Evolutionary conservation across 1,140 invertebrate genomes (phyloP).

Genomic region (Cyphomyrmex costatus): DNA sequence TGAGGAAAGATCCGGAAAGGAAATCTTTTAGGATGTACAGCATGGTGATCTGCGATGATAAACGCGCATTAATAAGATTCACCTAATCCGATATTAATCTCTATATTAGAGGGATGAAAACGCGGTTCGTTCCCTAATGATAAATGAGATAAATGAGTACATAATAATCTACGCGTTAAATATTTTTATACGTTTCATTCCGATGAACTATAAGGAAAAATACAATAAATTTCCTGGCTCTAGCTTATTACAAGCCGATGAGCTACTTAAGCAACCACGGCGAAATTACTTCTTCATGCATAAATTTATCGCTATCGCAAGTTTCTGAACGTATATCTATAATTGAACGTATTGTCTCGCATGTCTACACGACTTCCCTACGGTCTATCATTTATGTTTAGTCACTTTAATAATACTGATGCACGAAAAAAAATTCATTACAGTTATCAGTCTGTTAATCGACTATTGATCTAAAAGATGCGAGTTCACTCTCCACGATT

Average conservation of each 20-base stretch:
- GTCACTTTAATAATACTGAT: background rate
- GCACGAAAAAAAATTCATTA: conserved; percentile 4
- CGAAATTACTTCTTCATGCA: conserved; percentile 55
- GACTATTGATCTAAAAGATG: background rate
- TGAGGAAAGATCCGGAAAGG: background rate
- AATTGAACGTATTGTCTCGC: background rate
- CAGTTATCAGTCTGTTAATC: conserved; percentile 11
- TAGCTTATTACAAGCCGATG: conserved; percentile 33
- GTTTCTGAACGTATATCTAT: background rate
- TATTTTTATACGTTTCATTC: background rate
- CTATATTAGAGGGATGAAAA: background rate
- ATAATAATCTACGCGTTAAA: conserved; percentile 19
- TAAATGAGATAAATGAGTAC: conserved; percentile 2
- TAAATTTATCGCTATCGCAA: background rate
- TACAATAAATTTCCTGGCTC: background rate
- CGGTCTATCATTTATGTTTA: conserved; percentile 18
- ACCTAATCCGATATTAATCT: conserved; percentile 43
- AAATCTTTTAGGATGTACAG: background rate
- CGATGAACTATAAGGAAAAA: conserved; percentile 13
- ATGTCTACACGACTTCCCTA: background rate
- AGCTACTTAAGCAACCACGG: background rate
- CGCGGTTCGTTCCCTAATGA: background rate
- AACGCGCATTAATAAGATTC: conserved; percentile 15
- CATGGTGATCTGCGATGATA: background rate
- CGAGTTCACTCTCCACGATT: conserved; percentile 1